Base-by-base conservation (phyloP, 2,113 vertebrate species). In the Mormyrus iriodes region DNA sequence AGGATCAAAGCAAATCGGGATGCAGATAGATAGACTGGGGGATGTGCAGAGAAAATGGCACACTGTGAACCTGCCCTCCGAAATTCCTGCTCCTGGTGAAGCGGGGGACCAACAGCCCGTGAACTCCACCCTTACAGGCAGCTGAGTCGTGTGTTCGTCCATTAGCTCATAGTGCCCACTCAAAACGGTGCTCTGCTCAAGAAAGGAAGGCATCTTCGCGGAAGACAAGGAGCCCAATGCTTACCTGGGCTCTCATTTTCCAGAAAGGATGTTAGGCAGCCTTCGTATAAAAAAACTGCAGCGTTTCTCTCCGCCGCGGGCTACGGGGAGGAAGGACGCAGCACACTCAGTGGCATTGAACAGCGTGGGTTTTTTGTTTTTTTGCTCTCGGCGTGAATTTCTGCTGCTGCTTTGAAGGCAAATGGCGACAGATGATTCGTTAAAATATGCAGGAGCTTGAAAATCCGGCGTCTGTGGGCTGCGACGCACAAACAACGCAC, bases 391-490 rank as follows among this genome's bases (percentile, higher is more conserved):
- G 42, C 73, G 35, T 79, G 73, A 79, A 79, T 79, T 79, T 42
- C 73, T 79, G 39, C 35, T 39, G 85, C 44, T 49, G 46, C 84
- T 86, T 52, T 48, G 44, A 46, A 48, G 82, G 17, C 39, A 24
- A 84, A 84, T 84, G 44, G 82, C 82, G 82, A 46, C 82, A 84
- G 82, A 39, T 84, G 82, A 84, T 84, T 48, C 44, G 19, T n/a
- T 84, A 84, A 84, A 84, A 84, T 79, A 84, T 84, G 82, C 44
- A 48, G n/a, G 44, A 46, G 39, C 44, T 13, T 48, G 82, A 48
- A 24, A 21, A 84, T 84, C 42, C 9, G 42, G 19, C 82, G 19
- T 48, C 82, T 84, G 42, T 21, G 24, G 35, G 17, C 44, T 48
- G 44, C 21, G 2, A 49, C 61, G 10, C 55, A 73, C 42, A 88